Conservation (phyloP, 2,888 invertebrate genomes). For the Ochropleura leucogaster region DNA sequence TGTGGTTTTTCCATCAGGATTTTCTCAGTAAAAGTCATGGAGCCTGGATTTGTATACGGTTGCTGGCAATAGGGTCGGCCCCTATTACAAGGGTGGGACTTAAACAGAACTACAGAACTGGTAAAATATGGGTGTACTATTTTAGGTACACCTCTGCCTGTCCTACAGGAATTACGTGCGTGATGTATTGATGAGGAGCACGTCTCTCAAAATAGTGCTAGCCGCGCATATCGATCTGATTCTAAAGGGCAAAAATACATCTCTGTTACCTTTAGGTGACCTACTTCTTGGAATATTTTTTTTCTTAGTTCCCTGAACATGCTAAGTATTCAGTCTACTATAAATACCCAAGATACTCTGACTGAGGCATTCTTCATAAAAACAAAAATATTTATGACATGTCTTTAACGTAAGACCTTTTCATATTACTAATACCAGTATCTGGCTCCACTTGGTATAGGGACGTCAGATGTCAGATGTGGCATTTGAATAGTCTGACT, state of each 20-base stretch:
- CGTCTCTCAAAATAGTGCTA: neutral
- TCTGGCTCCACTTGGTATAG: neutral
- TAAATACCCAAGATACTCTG: conserved; percentile 2
- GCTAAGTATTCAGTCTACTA: conserved; percentile 1
- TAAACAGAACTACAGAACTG: too few species aligned
- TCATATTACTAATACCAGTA: neutral
- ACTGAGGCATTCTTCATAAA: conserved; percentile 7
- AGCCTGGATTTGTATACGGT: too few species aligned
- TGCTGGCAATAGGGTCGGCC: too few species aligned
- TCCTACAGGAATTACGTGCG: too few species aligned
- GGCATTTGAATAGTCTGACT: neutral
- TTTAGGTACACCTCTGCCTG: too few species aligned
- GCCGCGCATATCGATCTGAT: conserved; percentile 20
- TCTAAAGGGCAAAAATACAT: conserved; percentile 24
- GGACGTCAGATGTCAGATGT: neutral
- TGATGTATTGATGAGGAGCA: conserved; percentile 24
- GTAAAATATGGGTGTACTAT: too few species aligned
- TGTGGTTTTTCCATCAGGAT: too few species aligned
- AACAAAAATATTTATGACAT: conserved; percentile 20
- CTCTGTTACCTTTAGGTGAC: neutral
- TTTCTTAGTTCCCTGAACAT: conserved; percentile 10
- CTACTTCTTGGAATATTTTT: conserved; percentile 7
- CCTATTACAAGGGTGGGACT: too few species aligned
- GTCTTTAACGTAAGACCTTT: neutral
- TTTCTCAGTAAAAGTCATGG: too few species aligned